Percentiles rank a stretch among this genome's conserved stretches.
Conservation (phyloP, 2,113 vertebrate species). For the Pituophis catenifer region DNA sequence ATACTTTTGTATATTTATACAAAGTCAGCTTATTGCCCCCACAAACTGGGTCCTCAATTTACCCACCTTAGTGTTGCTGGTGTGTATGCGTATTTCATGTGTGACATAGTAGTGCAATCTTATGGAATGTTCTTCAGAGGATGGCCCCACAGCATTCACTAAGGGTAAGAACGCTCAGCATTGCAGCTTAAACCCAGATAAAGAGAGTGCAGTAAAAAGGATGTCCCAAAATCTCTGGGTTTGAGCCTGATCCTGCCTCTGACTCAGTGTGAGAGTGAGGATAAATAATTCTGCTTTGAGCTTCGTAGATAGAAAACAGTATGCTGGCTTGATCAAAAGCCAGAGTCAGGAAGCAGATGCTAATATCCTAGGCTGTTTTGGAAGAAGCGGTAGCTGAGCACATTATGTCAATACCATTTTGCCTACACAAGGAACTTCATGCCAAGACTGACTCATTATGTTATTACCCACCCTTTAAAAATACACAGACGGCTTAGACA, state of each 20-base stretch:
- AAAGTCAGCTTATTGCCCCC: too few species aligned
- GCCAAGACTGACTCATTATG: constrained; percentile 10
- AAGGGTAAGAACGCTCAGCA: neutral
- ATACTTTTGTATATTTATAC: too few species aligned
- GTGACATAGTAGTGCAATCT: neutral
- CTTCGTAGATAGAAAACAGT: constrained; percentile 20
- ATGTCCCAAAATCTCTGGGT: neutral
- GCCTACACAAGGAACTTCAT: neutral
- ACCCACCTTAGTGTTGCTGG: neutral
- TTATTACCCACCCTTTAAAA: neutral
- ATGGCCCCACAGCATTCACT: neutral
- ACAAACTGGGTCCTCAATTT: too few species aligned
- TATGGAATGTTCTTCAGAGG: neutral
- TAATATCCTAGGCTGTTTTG: constrained; percentile 25
- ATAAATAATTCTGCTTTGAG: constrained; percentile 23
- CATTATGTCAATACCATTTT: constrained; percentile 24
- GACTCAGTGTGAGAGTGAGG: constrained; percentile 6
- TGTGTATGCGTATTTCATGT: neutral
- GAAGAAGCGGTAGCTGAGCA: neutral
- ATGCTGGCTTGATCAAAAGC: constrained; percentile 4
- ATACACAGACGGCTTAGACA: neutral
- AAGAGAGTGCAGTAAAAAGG: neutral
- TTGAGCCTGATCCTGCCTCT: neutral
- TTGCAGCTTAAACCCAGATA: neutral
- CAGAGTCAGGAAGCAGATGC: constrained; percentile 15